Evolutionary conservation across 2,113 vertebrate genomes (phyloP), one percentile per base, ranked within the genome.

Genomic region (Bos indicus): DNA sequence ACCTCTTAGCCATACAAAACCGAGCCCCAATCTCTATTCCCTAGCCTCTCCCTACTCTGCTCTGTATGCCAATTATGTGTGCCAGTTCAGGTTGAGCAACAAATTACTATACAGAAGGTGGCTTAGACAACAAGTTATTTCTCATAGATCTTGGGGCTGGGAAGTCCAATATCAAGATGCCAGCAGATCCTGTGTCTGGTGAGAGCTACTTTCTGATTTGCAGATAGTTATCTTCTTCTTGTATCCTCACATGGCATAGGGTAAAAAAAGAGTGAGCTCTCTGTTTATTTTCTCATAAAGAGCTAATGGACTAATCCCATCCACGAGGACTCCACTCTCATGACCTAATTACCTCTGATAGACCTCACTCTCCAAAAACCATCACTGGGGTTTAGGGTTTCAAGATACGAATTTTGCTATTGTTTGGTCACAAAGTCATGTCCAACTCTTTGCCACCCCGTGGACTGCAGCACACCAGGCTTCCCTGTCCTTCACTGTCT

Each of bases 21-120:
- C 0, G 26, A 93, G 33, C 36, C n/a, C 19, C 36, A 7, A 15
- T 6, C 2, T 19, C 23, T 2, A 4, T 4, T 28, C 4, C 40
- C 4, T 13, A 12, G 48, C 28, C 46, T 17, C 17, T 51, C 54
- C 33, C 52, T 43, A 4, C 36, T 51, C 30, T n/a, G 54, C 23
- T 71, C 57, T 15, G 1, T 6, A 11, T n/a, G 28, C 9, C 5
- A 2, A 8, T 51, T 40, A 11, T 30, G n/a, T 59, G 7, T 7
- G 40, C 40, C 26, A 23, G 60, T 16, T 30, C 2, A 23, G n/a
- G 52, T 7, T 52, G 19, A 26, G 15, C 26, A 12, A 80, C 15
- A 80, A 86, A 21, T n/a, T 13, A 10, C 43, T 43, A 8, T 12
- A 16, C 1, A 5, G 21, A 5, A 9, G 30, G 15, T 17, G 48